Conservation (phyloP, 2,113 vertebrate genomes). For the Conger conger region DNA sequence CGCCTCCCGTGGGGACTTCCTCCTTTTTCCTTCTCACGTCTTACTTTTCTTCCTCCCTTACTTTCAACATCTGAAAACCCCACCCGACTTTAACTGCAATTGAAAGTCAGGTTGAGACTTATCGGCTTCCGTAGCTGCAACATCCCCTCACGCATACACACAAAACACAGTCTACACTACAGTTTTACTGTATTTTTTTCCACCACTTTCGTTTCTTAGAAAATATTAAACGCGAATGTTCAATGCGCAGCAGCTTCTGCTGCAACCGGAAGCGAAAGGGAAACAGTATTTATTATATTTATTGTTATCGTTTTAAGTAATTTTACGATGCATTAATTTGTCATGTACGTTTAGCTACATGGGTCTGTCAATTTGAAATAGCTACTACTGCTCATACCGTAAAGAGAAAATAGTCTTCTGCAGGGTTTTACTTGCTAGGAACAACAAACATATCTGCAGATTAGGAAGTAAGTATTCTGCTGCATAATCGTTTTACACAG, state of each 20-base stretch:
- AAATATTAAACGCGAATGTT: neutral
- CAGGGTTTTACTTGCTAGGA: neutral
- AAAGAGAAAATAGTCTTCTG: neutral
- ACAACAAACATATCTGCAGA: neutral
- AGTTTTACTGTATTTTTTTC: neutral
- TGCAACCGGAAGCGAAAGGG: neutral
- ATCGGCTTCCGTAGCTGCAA: constrained; percentile 28
- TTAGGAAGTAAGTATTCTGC: constrained; percentile 2
- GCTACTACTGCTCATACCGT: neutral
- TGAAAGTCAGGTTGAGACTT: constrained; percentile 11
- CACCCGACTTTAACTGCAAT: neutral
- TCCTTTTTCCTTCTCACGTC: neutral
- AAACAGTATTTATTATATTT: neutral
- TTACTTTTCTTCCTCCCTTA: constrained; percentile 1
- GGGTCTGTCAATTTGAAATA: constrained; percentile 19
- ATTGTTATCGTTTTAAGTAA: neutral
- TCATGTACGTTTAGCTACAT: neutral
- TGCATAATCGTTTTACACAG: neutral
- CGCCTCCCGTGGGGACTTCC: neutral
- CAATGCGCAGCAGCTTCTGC: neutral
- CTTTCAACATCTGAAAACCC: constrained; percentile 18
- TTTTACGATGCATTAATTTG: neutral
- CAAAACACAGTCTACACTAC: constrained; percentile 16
- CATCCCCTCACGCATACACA: constrained; percentile 13
- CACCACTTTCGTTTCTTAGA: neutral